Base-by-base conservation (phyloP, 2,797 vertebrate genomes). In the Pseudomugil tenellus region DNA sequence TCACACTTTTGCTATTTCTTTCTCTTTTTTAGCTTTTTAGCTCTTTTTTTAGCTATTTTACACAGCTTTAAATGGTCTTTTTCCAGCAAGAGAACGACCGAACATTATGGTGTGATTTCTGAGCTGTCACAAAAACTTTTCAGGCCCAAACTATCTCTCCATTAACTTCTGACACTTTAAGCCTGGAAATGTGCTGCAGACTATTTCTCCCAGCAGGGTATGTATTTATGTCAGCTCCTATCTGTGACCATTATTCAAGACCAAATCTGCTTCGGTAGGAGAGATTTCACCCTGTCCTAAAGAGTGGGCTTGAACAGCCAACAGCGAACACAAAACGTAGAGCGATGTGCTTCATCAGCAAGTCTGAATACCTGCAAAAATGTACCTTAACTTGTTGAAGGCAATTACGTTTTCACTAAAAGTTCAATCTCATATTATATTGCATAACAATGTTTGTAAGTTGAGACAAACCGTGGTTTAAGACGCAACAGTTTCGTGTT, bases 321-420 rank as follows among this genome's bases (percentile, higher is more conserved):
- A 82, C 58, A 71, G 73, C 5, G n/a, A 82, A 74, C 59, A 70
- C 58, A 34, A 28, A 57, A 58, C 49, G 51, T 25, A 35, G 62
- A 83, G 76, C 32, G 16, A 58, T 75, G 70, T 82, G 83, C 79
- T 79, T 85, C 46, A 84, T 90, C 89, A 87, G 86, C 87, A 84
- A 34, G 87, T 91, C 74, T 84, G 74, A 80, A 58, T 62, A 56
- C 59, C 55, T 84, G 64, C 56, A 46, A 65, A 56, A 31, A 31
- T 3, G 48, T 67, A 52, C 26, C 65, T 70, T 31, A 35, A 83
- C 52, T 70, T 37, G 23, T 57, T 74, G 54, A 67, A 51, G 60
- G 35, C 29, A 56, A 61, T 41, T 29, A 34, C 61, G 70, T 49
- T 59, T 55, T 12, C 41, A 58, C 57, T 25, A 25, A 70, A 76